Conservation (phyloP, 2,888 invertebrate genomes). For the Xestia c-nigrum region DNA sequence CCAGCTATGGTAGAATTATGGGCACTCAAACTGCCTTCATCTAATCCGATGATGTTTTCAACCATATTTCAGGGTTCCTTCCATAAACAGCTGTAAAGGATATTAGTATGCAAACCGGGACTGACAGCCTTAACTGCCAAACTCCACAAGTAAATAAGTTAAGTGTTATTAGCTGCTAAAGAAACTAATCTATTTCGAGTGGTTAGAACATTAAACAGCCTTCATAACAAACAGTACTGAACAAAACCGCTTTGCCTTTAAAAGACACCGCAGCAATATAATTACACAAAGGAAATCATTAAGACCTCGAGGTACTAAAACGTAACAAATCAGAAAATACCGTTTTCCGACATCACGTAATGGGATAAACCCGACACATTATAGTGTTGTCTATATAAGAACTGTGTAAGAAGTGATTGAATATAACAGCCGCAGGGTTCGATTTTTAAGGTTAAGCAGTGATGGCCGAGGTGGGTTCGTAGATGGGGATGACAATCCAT, state of each 20-base stretch:
- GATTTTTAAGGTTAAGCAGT: background rate
- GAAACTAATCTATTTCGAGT: constrained; percentile 32
- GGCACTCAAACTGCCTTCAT: background rate
- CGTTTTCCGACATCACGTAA: background rate
- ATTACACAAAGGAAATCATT: constrained; percentile 40
- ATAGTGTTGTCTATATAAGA: background rate
- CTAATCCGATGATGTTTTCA: background rate
- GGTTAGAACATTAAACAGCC: constrained; percentile 25
- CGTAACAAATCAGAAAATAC: constrained; percentile 30
- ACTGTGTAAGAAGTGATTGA: background rate
- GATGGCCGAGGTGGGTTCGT: background rate
- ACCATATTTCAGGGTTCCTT: background rate
- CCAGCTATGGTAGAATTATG: too few species aligned
- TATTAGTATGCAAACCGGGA: background rate
- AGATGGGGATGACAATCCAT: background rate
- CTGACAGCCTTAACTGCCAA: constrained; percentile 11
- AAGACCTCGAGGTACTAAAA: constrained; percentile 25
- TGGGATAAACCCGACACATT: background rate
- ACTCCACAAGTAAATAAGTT: constrained; percentile 4
- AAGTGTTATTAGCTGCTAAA: constrained; percentile 31
- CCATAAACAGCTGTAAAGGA: background rate
- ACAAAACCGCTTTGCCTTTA: background rate
- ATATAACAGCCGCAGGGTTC: background rate
- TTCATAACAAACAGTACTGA: constrained; percentile 4
- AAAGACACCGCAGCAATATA: constrained; percentile 10